Base-by-base conservation (phyloP, 2,888 invertebrate species). In the Hypercompe scribonia region DNA sequence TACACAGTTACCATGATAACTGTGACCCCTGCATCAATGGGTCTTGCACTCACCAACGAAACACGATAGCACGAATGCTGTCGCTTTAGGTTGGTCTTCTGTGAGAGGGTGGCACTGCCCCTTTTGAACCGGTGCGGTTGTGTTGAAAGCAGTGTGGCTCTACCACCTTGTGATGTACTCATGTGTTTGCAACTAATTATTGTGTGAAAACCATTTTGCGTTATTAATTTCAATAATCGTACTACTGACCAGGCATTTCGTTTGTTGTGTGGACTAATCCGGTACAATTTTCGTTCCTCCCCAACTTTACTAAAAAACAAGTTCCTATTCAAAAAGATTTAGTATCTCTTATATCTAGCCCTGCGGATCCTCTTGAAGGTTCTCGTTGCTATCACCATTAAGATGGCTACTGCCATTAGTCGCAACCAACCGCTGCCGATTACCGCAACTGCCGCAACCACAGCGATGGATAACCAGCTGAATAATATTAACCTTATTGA, bases 341-440 rank as follows among this genome's bases (percentile, higher is more conserved):
- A 74, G 24, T 68, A 50, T 36, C 39, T 50, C 39, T 72, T 75
- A 78, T 78, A 88, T 72, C 70, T 72, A 75, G 66, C 63, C 31
- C 39, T 50, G 50, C 50, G 90, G 21, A 72, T 61, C 61, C 63
- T 75, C 46, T 67, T 83, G 91, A 89, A 74, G 88, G 65, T 70
- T 34, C 66, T 84, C 67, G 91, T 88, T 77, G 92, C 91, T 82
- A 93, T 88, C 65, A 91, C 89, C 87, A 94, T 88, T 73, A 93
- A 88, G 77, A 92, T 89, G 77, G 90, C 89, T 76, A 90, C 90
- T 81, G 93, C 91, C 89, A 93, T 91, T 89, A 93, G 90, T 86
- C 94, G 93, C 70, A 92, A 36, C 72, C 90, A 70, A 92, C 93
- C 79, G 92, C 94, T 77, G 90, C 90, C 88, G 92, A 85, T 63